A percentile compares a stretch with the other conserved stretches of the same genome.
phyloP scores from a whole-genome alignment of 1,140 invertebrate species.

The Zelostemma sp. region DNA sequence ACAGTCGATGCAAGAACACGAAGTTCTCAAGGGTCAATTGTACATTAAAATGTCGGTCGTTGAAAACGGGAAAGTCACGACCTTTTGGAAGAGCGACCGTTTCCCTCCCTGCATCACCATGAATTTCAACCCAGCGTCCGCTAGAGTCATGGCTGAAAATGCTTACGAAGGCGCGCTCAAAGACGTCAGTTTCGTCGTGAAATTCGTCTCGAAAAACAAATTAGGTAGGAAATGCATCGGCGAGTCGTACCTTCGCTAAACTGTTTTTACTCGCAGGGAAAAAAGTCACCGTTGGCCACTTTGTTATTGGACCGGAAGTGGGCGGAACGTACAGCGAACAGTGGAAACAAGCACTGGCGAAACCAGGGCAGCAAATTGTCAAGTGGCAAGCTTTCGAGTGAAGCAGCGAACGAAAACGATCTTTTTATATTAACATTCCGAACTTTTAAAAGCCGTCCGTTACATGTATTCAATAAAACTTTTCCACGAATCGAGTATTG shows the following conservation, averaged over 20 bases:
- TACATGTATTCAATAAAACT: background rate
- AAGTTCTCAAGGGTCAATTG: constrained; percentile 76
- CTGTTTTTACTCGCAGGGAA: constrained; percentile 67
- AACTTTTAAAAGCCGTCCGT: background rate
- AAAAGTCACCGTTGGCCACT: constrained; percentile 72
- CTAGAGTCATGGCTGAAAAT: constrained; percentile 64
- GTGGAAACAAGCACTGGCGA: constrained; percentile 66
- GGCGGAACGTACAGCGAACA: constrained; percentile 64
- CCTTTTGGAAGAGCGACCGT: constrained; percentile 81
- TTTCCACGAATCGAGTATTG: too few species aligned
- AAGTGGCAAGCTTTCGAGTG: constrained; percentile 68
- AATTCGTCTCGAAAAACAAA: constrained; percentile 68
- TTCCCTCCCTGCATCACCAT: constrained; percentile 77
- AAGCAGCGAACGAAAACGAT: constrained; percentile 8
- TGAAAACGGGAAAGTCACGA: constrained; percentile 77
- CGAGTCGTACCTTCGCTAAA: too few species aligned
- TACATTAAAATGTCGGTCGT: constrained; percentile 83
- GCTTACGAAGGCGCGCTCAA: constrained; percentile 65
- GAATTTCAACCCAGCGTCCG: constrained; percentile 64
- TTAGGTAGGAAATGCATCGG: constrained; percentile 61
- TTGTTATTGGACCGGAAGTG: constrained; percentile 69
- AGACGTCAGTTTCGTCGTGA: constrained; percentile 66
- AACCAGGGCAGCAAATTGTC: constrained; percentile 62
- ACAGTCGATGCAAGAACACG: constrained; percentile 79
- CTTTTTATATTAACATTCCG: background rate